Percentiles rank a stretch among this genome's conserved stretches.
Evolutionary conservation across 2,113 vertebrate species (phyloP).

Genomic region (Epinephelus lanceolatus): DNA sequence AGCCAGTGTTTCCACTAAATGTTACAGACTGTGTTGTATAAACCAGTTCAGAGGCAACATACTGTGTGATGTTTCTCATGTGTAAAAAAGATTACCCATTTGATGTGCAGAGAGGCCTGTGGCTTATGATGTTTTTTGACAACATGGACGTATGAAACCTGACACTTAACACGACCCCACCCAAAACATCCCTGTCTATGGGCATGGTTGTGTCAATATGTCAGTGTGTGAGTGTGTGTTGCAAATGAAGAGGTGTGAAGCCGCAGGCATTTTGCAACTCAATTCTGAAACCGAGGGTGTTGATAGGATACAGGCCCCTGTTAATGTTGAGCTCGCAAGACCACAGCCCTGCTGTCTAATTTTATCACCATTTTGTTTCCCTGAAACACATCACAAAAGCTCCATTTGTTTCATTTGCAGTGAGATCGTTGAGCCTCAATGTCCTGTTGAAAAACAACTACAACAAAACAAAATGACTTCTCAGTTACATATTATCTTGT

Average conservation of each 20-base stretch:
- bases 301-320: background rate
- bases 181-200: slow-evolving; percentile 42
- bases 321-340: slow-evolving; percentile 5
- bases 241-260: slow-evolving; percentile 74
- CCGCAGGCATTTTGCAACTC: slow-evolving; percentile 51
- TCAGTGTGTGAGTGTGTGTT: background rate
- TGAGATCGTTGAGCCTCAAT: background rate
- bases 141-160: slow-evolving; percentile 58
- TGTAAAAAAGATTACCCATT: background rate
- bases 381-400: background rate
- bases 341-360: slow-evolving; percentile 35
- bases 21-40: background rate
- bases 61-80: background rate
- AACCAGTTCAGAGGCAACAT: background rate
- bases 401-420: background rate
- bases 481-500: no score
- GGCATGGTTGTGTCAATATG: slow-evolving; percentile 13
- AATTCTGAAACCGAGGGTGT: slow-evolving; percentile 38
- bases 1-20: background rate
- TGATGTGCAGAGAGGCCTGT: slow-evolving; percentile 10
- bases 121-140: slow-evolving; percentile 19
- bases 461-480: no score
- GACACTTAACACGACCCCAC: slow-evolving; percentile 65
- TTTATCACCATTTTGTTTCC: slow-evolving; percentile 31
- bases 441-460: no score